Conservation (phyloP, 2,888 invertebrate genomes). For the Lypha dubia region DNA sequence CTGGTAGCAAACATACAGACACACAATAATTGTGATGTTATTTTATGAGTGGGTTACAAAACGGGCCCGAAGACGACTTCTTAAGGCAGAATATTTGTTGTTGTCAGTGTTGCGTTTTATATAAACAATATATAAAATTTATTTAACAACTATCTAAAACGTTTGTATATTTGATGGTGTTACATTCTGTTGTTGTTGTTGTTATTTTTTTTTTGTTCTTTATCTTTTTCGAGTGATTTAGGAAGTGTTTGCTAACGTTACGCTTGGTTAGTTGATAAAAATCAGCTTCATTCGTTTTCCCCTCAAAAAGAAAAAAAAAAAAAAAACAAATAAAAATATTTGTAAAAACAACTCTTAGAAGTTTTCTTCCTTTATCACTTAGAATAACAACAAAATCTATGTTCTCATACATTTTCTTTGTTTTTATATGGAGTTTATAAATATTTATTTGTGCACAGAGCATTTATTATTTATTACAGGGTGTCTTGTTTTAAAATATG, state of each 20-base stretch:
- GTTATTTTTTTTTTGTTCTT: not conserved
- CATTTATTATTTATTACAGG: slow-evolving; percentile 61
- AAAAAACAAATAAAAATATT: not conserved
- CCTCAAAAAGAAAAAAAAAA: slow-evolving; percentile 1
- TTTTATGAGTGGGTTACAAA: slow-evolving; percentile 54
- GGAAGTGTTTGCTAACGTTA: slow-evolving; percentile 81
- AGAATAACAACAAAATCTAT: slow-evolving; percentile 21
- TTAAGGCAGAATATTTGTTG: slow-evolving; percentile 35
- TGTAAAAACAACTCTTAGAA: not conserved
- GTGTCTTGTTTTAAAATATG: slow-evolving; percentile 57
- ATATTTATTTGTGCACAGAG: slow-evolving; percentile 44
- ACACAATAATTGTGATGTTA: slow-evolving; percentile 46
- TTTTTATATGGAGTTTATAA: slow-evolving; percentile 33
- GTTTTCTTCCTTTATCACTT: slow-evolving; percentile 19
- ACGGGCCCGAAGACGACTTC: slow-evolving; percentile 26
- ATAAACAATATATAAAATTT: slow-evolving; percentile 36
- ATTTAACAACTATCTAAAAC: slow-evolving; percentile 48
- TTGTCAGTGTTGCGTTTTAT: slow-evolving; percentile 33
- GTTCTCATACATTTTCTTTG: slow-evolving; percentile 27
- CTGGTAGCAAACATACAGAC: slow-evolving; percentile 48
- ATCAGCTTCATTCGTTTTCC: slow-evolving; percentile 76
- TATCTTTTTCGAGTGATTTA: slow-evolving; percentile 78
- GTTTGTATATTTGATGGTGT: slow-evolving; percentile 8
- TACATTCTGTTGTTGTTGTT: too few species aligned
- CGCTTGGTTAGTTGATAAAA: slow-evolving; percentile 82